phyloP scores from a whole-genome alignment of 2,888 invertebrate genomes.

The Erebia epiphron region DNA sequence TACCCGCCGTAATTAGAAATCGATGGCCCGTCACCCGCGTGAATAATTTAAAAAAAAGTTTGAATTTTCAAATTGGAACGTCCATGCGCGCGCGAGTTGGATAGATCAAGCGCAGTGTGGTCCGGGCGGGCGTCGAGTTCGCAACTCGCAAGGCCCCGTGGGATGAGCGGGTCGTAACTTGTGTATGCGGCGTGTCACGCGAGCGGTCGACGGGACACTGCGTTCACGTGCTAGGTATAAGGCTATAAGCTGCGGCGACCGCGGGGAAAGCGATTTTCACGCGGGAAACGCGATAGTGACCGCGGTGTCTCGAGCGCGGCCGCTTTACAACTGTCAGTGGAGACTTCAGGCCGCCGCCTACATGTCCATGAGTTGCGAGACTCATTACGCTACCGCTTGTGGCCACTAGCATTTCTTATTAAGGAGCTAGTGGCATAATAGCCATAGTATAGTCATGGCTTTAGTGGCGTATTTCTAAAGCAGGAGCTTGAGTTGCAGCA shows the following conservation, averaged over 20 bases:
- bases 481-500: too few relatives aligned
- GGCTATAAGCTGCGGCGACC: conserved; percentile 47
- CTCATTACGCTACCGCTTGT: conserved; percentile 41
- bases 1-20: conserved; percentile 65
- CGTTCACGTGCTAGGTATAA: conserved; percentile 69
- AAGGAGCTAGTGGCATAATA: background rate
- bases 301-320: conserved; percentile 73
- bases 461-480: too few relatives aligned
- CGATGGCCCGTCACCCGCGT: conserved; percentile 58
- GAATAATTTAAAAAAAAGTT: conserved; percentile 58
- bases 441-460: background rate
- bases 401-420: conserved; percentile 24
- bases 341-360: conserved; percentile 47
- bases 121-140: conserved; percentile 66
- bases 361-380: conserved; percentile 35
- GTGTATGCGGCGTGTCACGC: conserved; percentile 68
- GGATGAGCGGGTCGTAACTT: conserved; percentile 52
- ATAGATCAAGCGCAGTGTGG: conserved; percentile 59
- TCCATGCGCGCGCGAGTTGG: conserved; percentile 53
- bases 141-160: conserved; percentile 58
- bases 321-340: conserved; percentile 68
- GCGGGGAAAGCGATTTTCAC: conserved; percentile 81
- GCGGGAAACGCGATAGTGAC: conserved; percentile 77
- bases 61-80: conserved; percentile 53
- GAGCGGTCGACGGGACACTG: conserved; percentile 81